Base-by-base conservation (phyloP, 2,113 vertebrate species). In the Steatornis caripensis region DNA sequence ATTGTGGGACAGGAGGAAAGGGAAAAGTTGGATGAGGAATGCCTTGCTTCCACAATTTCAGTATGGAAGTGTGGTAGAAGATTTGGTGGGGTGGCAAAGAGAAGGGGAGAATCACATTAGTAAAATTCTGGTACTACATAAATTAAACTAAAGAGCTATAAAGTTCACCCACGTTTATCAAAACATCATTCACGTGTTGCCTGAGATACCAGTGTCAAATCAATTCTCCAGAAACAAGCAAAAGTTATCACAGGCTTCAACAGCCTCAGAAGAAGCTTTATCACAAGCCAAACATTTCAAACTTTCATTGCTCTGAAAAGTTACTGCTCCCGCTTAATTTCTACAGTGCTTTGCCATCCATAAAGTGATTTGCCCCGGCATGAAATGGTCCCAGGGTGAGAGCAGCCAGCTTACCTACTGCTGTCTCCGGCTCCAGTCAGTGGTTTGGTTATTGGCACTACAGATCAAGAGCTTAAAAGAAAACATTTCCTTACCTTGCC, bases 401-500 rank as follows among this genome's bases (percentile, higher is more conserved):
- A 65, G 24, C 29, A 85, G 32, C 32, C 57, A 72, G 30, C 26
- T 49, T 32, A 39, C 37, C 41, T 48, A 61, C 34, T 21, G 3
- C 32, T 37, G 6, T 19, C 36, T n/a, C 34, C 8, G 2, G 19
- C 41, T 49, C 29, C 11, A 2, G 29, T 54, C 51, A 37, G 23
- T 32, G 22, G 27, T 46, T 66, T 61, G 17, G 16, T 61, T 57
- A 64, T 5, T 29, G n/a, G 10, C 9, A 16, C 43, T 46, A 54
- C 24, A 49, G 13, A 61, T 36, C 19, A 77, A 53, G 39, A 58
- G n/a, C 60, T 2, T 10, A 24, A 41, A 5, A 8, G 7, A 60
- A 18, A 9, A 34, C 43, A 20, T 9, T 7, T 58, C 43, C 93
- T 98, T 98, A 99, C 99, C 98, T 99, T 98, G 93, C 99, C 99